Conservation (phyloP, 2,113 vertebrate genomes). For the Corythoichthys haematopterus region DNA sequence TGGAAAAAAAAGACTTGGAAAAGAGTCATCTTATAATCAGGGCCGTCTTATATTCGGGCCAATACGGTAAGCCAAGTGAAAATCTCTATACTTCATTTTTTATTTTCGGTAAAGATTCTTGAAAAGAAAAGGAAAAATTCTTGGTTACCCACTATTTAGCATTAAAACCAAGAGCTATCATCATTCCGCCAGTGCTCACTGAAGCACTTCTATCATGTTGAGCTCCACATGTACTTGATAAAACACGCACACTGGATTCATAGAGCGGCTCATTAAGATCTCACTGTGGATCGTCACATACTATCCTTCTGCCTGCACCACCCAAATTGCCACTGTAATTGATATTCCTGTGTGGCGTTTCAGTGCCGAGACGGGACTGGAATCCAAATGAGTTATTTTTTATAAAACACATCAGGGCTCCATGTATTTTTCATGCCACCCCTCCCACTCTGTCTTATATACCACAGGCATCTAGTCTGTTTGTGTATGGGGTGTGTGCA, state of each 20-base stretch:
- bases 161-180: not conserved
- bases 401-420: constrained; percentile 57
- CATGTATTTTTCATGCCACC: constrained; percentile 70
- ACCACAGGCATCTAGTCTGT: constrained; percentile 36
- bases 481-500: constrained; percentile 33
- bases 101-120: too few relatives aligned
- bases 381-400: constrained; percentile 65
- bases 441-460: constrained; percentile 47
- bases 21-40: too few relatives aligned
- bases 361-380: constrained; percentile 49
- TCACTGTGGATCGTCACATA: constrained; percentile 26
- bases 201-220: constrained; percentile 20
- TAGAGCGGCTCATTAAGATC: constrained; percentile 37
- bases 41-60: too few relatives aligned
- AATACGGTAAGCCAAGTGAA: not conserved
- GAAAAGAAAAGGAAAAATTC: not conserved
- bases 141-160: not conserved
- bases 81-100: too few relatives aligned
- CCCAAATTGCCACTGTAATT: constrained; percentile 60
- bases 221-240: constrained; percentile 23
- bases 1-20: too few relatives aligned
- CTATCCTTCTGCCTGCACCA: constrained; percentile 35
- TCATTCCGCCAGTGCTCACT: constrained; percentile 13
- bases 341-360: constrained; percentile 61
- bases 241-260: constrained; percentile 15